Conservation (phyloP, 2,113 vertebrate species). For the Myotis yumanensis region DNA sequence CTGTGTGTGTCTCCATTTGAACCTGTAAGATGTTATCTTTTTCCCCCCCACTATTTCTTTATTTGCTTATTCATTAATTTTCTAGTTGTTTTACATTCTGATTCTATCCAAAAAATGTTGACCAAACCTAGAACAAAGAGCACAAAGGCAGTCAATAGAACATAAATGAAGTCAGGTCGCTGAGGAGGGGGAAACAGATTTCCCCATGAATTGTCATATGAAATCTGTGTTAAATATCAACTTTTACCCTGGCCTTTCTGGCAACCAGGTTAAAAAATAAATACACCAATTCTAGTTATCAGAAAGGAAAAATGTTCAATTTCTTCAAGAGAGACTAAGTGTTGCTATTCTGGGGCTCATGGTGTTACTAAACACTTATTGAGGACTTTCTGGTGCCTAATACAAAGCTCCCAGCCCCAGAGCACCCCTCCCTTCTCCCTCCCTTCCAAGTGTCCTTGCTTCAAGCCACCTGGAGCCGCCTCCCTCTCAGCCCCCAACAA, state of each 20-base stretch:
- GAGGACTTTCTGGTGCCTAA: not conserved
- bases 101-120: not conserved
- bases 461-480: not conserved
- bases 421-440: accelerated
- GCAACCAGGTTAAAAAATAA: not conserved
- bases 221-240: not conserved
- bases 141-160: not conserved
- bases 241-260: not conserved
- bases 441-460: not conserved
- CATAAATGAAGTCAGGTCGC: not conserved
- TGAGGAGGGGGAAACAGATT: not conserved
- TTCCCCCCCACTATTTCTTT: not conserved
- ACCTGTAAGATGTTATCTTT: not conserved
- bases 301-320: not conserved
- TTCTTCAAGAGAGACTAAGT: slow-evolving; percentile 9
- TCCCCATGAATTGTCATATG: not conserved
- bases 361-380: not conserved
- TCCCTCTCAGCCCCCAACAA: no score
- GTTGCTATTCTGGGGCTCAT: not conserved
- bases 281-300: not conserved
- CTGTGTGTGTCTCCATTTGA: not conserved
- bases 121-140: not conserved
- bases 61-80: not conserved
- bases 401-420: not conserved
- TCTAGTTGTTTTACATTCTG: slow-evolving; percentile 5